A percentile compares a stretch with the other conserved stretches of the same genome.
These are phyloP conservation scores for Leptinotarsa haldemani DNA, from an alignment of 2,888 invertebrate genomes.

Conservation along the genomic window DNA sequence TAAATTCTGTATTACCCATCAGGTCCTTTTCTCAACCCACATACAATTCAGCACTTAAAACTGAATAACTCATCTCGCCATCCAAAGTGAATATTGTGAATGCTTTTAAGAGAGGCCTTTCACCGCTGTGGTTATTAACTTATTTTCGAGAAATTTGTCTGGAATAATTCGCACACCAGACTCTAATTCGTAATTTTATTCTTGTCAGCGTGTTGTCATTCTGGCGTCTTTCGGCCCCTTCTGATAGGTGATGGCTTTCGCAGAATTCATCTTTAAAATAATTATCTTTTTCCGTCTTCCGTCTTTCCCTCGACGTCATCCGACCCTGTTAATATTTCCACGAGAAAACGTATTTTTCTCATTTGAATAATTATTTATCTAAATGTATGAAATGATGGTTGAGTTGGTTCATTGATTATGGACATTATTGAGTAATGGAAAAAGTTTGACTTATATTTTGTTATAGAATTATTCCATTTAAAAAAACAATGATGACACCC, in stretches of 20 bases:
- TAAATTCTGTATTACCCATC: not conserved
- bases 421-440: not conserved
- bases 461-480: not conserved
- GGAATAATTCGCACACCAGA: constrained; percentile 33
- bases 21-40: not conserved
- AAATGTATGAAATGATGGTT: constrained; percentile 20
- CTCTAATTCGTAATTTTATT: constrained; percentile 45
- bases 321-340: constrained; percentile 30
- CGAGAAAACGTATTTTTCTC: constrained; percentile 22
- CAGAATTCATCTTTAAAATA: constrained; percentile 36
- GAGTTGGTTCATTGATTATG: not conserved
- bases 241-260: constrained; percentile 34
- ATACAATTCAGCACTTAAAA: constrained; percentile 4
- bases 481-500: not conserved
- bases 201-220: constrained; percentile 37
- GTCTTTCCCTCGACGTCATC: constrained; percentile 5
- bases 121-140: constrained; percentile 35
- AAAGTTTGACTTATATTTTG: not conserved
- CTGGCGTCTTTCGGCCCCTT: constrained; percentile 22
- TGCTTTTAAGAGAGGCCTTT: constrained; percentile 1
- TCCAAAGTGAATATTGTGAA: constrained; percentile 13
- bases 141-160: constrained; percentile 44
- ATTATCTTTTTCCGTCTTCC: constrained; percentile 26
- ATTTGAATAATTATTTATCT: constrained; percentile 36
- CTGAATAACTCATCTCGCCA: constrained; percentile 6